phyloP scores from a whole-genome alignment of 1,140 invertebrate genomes.

The Drosophila lacertosa region DNA sequence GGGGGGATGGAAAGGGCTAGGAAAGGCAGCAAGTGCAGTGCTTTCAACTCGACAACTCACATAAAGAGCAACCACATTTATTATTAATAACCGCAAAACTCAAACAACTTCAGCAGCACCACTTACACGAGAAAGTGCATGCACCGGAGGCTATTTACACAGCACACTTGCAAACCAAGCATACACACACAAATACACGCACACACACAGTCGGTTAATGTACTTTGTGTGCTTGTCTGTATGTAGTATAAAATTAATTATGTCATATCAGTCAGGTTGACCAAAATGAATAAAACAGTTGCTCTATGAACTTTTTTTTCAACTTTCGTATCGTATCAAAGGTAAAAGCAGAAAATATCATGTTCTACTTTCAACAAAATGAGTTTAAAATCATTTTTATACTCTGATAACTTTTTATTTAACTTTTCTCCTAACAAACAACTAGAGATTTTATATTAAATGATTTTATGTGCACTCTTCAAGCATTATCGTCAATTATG shows the following conservation, averaged over 20 bases:
- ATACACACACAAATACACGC: constrained; percentile 5
- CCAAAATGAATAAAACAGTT: constrained; percentile 29
- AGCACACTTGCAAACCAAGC: constrained; percentile 33
- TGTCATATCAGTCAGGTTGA: constrained; percentile 39
- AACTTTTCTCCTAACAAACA: neutral
- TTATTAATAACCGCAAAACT: constrained; percentile 79
- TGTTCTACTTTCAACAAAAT: too few relatives aligned
- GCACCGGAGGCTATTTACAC: constrained; percentile 57
- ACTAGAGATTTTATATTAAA: neutral
- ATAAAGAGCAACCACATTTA: constrained; percentile 79
- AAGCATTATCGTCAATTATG: neutral
- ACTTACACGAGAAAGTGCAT: constrained; percentile 42
- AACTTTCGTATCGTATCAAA: neutral
- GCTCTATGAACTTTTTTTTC: neutral
- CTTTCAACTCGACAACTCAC: constrained; percentile 31
- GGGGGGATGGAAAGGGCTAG: too few relatives aligned
- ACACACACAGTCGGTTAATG: constrained; percentile 28
- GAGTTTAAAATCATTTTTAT: too few relatives aligned
- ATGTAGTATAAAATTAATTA: constrained; percentile 39
- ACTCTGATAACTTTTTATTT: neutral
- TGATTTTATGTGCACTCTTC: neutral
- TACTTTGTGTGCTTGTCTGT: constrained; percentile 7
- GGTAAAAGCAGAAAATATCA: too few relatives aligned
- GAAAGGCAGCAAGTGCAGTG: constrained; percentile 26
- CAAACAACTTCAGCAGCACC: constrained; percentile 72